Base-by-base conservation (phyloP, 2,888 invertebrate genomes). In the Agrotis exclamationis region DNA sequence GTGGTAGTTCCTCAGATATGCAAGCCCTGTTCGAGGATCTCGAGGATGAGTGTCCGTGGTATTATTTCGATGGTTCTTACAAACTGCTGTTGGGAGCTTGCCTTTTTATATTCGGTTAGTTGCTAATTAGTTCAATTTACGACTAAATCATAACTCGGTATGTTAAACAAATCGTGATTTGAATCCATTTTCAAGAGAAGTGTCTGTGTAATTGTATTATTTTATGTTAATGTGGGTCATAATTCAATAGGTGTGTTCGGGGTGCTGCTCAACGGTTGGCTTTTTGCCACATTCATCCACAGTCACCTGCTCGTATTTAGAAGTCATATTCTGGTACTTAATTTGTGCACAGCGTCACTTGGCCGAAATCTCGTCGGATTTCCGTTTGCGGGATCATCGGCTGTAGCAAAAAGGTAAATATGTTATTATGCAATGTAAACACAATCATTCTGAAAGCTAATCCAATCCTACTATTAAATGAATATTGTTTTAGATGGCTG, bases 241-340 rank as follows among this genome's bases (percentile, higher is more conserved):
- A 74, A 80, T 83, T 87, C 86, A 86, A 70, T 93, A 96, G 96
- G 96, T 90, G 90, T 95, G 86, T 95, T 95, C 85, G 96, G 96
- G 91, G 94, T 96, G 93, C 94, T 96, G 90, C 93, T 96, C 85
- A 96, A 97, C 85, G 93, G 94, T 82, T 96, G 97, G 97, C 94
- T 97, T 74, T 96, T 96, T 88, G 93, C 93, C 88, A 96, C 96
- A 44, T 96, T 96, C 90, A 90, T 96, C 82, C 95, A 96, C 90
- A 96, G 96, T 89, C 96, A 96, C 89, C 95, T 96, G 72, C 92
- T 96, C 70, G 93, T 94, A 79, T 95, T 95, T 86, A 96, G 93
- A 89, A 96, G 96, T 89, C 96, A 96, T 87, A 91, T 97, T 80
- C 87, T 96, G 86, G 94, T 97, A 83, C 93, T 97, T 80, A 96